A percentile compares a stretch with the other conserved stretches of the same genome.
These are phyloP conservation scores for Acanthiza pusilla DNA, from an alignment of 2,797 vertebrate species.

Conservation along the genomic window DNA sequence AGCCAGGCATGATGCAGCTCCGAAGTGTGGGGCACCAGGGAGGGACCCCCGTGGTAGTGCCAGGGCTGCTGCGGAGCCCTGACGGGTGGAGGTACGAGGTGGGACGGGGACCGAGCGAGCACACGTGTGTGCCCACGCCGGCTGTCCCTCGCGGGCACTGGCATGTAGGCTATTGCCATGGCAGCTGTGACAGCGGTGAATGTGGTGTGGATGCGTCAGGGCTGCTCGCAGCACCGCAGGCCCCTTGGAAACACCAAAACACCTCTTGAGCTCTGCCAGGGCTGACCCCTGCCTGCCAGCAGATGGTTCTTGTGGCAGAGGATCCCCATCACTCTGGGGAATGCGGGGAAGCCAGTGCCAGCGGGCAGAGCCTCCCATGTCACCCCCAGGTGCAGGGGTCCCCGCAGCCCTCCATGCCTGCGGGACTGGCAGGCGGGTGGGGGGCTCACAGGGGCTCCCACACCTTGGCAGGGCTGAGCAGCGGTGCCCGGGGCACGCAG, in stretches of 20 bases:
- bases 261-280: background rate
- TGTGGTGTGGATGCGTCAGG: background rate
- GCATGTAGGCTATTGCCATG: background rate
- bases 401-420: background rate
- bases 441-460: background rate
- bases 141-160: background rate
- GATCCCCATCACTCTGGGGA: background rate
- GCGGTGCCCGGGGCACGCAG: rapidly evolving
- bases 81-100: rapidly evolving
- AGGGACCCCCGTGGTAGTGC: background rate
- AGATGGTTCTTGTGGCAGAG: background rate
- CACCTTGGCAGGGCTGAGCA: rapidly evolving
- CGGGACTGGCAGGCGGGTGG: background rate
- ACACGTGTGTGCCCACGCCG: rapidly evolving
- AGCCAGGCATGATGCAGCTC: rapidly evolving
- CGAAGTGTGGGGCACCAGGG: rapidly evolving
- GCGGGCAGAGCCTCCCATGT: rapidly evolving
- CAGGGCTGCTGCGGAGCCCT: rapidly evolving
- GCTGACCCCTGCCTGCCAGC: background rate
- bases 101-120: rapidly evolving
- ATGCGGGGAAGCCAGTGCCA: rapidly evolving
- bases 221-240: background rate
- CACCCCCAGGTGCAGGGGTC: background rate
- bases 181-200: background rate
- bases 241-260: background rate